These are phyloP conservation scores for Ceratina calcarata DNA, from an alignment of 1,140 invertebrate species.

Conservation along the genomic window DNA sequence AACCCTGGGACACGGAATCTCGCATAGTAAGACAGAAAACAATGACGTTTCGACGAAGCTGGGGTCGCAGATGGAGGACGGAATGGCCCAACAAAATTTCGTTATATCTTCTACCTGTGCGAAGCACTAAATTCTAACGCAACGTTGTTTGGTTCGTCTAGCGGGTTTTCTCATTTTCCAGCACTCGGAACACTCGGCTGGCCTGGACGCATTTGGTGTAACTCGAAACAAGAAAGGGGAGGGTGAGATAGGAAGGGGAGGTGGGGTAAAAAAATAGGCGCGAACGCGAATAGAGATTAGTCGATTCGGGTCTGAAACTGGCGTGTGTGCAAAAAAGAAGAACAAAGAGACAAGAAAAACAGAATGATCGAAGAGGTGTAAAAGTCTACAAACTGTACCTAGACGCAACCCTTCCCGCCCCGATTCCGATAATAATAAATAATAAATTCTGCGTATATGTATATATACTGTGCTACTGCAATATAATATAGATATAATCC, in stretches of 20 bases:
- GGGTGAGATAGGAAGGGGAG: not conserved
- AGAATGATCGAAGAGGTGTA: slow-evolving; percentile 51
- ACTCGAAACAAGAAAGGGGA: not conserved
- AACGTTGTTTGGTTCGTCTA: not conserved
- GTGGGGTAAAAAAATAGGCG: not conserved
- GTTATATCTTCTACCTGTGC: not conserved
- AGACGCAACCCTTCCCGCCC: slow-evolving; percentile 42
- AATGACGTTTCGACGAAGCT: not conserved
- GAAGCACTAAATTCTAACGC: not conserved
- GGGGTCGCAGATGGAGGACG: slow-evolving; percentile 28
- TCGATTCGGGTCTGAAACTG: not conserved
- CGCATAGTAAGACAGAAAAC: not conserved
- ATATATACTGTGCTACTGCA: slow-evolving; percentile 36
- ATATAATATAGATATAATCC: slow-evolving; percentile 14
- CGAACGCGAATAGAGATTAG: no score
- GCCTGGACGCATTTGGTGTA: slow-evolving; percentile 20
- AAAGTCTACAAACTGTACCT: slow-evolving; percentile 53
- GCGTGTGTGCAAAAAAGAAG: not conserved
- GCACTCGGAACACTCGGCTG: slow-evolving; percentile 27
- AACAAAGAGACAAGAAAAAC: slow-evolving; percentile 22
- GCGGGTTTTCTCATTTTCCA: not conserved
- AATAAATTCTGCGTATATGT: slow-evolving; percentile 45
- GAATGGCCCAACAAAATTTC: slow-evolving; percentile 39
- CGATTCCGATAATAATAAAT: slow-evolving; percentile 58
- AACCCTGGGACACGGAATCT: not conserved